A percentile compares a stretch with the other conserved stretches of the same genome.
Evolutionary conservation across 2,113 vertebrate species (phyloP).

Genomic region (Bubalus kerabau): DNA sequence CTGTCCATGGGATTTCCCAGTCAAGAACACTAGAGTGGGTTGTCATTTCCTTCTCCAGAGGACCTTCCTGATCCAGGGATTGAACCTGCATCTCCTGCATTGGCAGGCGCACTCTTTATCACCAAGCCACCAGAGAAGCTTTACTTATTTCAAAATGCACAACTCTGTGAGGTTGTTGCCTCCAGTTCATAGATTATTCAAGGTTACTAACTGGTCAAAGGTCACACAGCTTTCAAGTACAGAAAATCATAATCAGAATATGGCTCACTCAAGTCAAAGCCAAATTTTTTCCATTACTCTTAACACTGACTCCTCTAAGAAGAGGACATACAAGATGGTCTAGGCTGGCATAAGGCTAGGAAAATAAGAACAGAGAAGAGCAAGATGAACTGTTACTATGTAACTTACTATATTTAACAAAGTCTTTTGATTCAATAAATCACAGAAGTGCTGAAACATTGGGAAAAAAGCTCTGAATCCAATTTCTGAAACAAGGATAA

Average conservation of each 20-base stretch:
- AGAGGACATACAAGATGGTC: neutral
- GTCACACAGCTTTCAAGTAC: neutral
- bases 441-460: neutral
- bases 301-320: neutral
- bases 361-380: neutral
- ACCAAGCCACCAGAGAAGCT: neutral
- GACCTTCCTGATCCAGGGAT: neutral
- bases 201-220: neutral
- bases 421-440: neutral
- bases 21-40: neutral
- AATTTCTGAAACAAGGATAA: neutral
- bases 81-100: neutral
- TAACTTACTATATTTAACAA: conserved; percentile 4
- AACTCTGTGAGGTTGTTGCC: neutral
- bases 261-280: neutral
- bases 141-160: neutral
- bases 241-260: neutral
- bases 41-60: neutral
- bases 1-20: neutral
- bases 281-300: neutral
- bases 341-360: neutral
- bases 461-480: neutral
- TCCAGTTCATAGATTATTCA: neutral
- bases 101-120: neutral
- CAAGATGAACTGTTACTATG: neutral